Conservation (phyloP, 2,888 invertebrate genomes). For the Boloria euphrosyne region DNA sequence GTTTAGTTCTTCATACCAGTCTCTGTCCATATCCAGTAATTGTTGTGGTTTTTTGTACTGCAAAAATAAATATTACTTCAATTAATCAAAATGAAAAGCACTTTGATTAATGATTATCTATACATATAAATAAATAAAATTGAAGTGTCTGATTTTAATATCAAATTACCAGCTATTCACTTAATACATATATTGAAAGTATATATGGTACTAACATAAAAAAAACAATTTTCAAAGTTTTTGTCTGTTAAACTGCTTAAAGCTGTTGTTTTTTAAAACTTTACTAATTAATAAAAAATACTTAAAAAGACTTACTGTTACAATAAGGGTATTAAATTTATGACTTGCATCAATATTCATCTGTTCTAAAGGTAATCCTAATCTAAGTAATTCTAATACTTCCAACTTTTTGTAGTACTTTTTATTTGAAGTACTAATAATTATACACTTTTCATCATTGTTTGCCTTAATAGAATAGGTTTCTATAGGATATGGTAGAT, state of each 20-base stretch:
- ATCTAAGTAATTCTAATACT: slow-evolving; percentile 87
- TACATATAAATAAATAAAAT: too few species aligned
- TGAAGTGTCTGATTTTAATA: too few species aligned
- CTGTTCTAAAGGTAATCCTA: slow-evolving; percentile 84
- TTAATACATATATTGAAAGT: too few species aligned
- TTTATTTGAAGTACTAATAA: slow-evolving; percentile 89
- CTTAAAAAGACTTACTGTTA: slow-evolving; percentile 81
- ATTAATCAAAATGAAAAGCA: too few species aligned
- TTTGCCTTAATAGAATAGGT: slow-evolving; percentile 87
- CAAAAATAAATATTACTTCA: slow-evolving; percentile 52
- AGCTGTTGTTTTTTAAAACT: not conserved
- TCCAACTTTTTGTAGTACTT: slow-evolving; percentile 89
- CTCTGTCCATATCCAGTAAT: slow-evolving; percentile 87
- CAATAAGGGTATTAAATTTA: slow-evolving; percentile 89
- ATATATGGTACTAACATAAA: too few species aligned
- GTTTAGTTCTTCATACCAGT: slow-evolving; percentile 72
- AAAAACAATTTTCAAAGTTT: too few species aligned
- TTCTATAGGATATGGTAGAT: slow-evolving; percentile 87
- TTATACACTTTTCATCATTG: slow-evolving; percentile 83
- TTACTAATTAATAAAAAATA: not conserved
- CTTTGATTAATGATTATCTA: not conserved
- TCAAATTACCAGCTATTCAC: too few species aligned
- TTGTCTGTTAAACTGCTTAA: too few species aligned
- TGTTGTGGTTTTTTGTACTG: slow-evolving; percentile 90
- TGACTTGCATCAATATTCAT: slow-evolving; percentile 85